Evolutionary conservation across 2,888 invertebrate species (phyloP).

Genomic region (Himalopsyche tibetana): DNA sequence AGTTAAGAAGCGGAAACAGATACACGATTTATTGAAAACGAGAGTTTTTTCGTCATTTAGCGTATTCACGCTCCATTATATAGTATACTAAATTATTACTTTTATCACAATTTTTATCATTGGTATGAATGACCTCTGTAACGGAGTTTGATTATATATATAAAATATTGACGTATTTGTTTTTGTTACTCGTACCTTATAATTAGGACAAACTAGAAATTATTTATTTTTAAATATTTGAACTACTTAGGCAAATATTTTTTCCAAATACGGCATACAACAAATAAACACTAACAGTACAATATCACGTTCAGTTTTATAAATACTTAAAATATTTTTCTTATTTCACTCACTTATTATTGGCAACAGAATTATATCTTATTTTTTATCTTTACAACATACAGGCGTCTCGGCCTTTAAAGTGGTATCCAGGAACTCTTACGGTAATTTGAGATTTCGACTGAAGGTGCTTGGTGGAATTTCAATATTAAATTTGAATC

Average conservation of each 20-base stretch:
- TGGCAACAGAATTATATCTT: no score
- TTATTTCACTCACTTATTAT: no score
- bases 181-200: background rate
- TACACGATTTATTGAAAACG: no score
- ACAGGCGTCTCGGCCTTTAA: no score
- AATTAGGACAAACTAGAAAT: constrained; percentile 17
- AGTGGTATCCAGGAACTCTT: no score
- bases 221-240: background rate
- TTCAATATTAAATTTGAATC: no score
- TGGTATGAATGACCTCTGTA: constrained; percentile 30
- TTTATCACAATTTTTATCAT: constrained; percentile 8
- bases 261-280: background rate
- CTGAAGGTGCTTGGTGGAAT: no score
- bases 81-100: background rate
- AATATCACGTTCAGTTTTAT: background rate
- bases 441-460: no score
- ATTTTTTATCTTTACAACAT: no score
- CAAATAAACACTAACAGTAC: background rate
- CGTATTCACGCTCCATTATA: background rate
- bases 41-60: constrained; percentile 4
- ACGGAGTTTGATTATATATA: constrained; percentile 19
- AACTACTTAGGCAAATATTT: background rate
- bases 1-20: background rate
- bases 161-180: constrained; percentile 26
- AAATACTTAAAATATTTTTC: background rate